phyloP scores from a whole-genome alignment of 1,140 invertebrate genomes.

The Drosophila obscura region DNA sequence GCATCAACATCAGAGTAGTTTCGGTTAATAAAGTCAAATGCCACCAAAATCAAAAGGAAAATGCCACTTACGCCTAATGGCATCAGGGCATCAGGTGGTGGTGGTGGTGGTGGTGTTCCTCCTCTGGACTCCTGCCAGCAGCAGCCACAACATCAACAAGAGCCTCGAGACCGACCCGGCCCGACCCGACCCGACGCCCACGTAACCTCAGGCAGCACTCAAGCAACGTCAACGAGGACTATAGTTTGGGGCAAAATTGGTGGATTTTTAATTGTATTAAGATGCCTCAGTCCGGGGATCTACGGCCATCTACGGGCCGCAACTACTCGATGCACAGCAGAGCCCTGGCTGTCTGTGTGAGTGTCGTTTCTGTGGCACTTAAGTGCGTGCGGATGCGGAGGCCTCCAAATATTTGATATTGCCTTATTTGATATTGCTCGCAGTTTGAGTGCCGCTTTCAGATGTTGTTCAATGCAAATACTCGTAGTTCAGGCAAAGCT shows the following conservation, averaged over 20 bases:
- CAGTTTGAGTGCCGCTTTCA: slow-evolving; percentile 31
- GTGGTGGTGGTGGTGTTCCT: slow-evolving; percentile 26
- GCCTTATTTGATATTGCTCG: slow-evolving; percentile 54
- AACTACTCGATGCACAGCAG: too few species aligned
- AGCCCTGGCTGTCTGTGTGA: background rate
- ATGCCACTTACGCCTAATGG: slow-evolving; percentile 79
- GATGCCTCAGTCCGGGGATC: slow-evolving; percentile 32
- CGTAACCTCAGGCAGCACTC: slow-evolving; percentile 2
- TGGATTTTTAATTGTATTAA: slow-evolving; percentile 79
- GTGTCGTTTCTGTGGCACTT: slow-evolving; percentile 49
- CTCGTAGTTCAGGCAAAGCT: background rate
- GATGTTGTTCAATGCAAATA: slow-evolving; percentile 2
- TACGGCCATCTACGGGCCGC: background rate
- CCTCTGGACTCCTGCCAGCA: slow-evolving; percentile 14
- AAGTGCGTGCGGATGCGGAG: slow-evolving; percentile 51
- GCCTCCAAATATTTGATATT: slow-evolving; percentile 59
- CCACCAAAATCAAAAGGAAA: slow-evolving; percentile 81
- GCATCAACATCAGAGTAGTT: slow-evolving; percentile 32
- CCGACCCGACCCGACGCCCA: slow-evolving; percentile 11
- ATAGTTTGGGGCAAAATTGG: slow-evolving; percentile 44
- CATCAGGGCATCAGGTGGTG: slow-evolving; percentile 41
- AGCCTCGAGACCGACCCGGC: slow-evolving; percentile 1
- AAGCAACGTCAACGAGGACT: slow-evolving; percentile 5
- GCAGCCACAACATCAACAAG: slow-evolving; percentile 34
- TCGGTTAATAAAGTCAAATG: slow-evolving; percentile 80